Percentiles rank a stretch among this genome's conserved stretches.
Evolutionary conservation across 2,113 vertebrate genomes (phyloP).

Genomic region (Lutjanus erythropterus): DNA sequence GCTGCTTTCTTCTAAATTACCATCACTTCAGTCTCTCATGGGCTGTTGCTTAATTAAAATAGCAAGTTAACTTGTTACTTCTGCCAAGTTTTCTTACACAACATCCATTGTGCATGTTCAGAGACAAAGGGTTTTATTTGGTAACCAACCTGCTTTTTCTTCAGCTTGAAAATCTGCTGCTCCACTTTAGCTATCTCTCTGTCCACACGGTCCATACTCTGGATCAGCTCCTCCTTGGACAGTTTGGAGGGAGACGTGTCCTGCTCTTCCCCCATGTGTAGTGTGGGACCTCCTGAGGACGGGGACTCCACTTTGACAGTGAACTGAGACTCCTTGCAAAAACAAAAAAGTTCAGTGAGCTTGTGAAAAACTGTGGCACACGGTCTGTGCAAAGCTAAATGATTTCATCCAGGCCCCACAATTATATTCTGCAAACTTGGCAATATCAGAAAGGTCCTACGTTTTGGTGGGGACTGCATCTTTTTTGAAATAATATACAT

Average conservation of each 20-base stretch:
- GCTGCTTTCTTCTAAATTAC: not conserved
- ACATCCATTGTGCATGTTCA: conserved; percentile 1
- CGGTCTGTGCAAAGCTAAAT: not conserved
- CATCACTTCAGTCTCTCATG: not conserved
- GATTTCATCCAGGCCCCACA: not conserved
- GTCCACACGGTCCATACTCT: conserved; percentile 99
- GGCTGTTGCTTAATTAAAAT: not conserved
- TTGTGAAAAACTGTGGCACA: not conserved
- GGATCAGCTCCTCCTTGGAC: conserved; percentile 98
- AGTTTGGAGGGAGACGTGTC: conserved; percentile 97
- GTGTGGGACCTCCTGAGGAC: conserved; percentile 86
- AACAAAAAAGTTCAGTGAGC: conserved; percentile 25
- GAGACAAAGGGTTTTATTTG: conserved; percentile 18
- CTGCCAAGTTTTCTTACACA: conserved; percentile 12
- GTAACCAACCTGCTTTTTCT: conserved; percentile 95
- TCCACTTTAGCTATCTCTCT: conserved; percentile 98
- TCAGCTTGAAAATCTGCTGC: conserved; percentile 97
- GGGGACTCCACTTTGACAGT: conserved; percentile 90
- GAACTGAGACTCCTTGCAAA: conserved; percentile 90
- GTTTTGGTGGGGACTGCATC: not conserved
- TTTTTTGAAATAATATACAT: not conserved
- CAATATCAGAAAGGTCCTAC: not conserved
- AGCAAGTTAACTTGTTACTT: not conserved
- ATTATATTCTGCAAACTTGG: not conserved
- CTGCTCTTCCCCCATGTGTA: conserved; percentile 92